Percentiles rank a stretch among this genome's conserved stretches.
Evolutionary conservation across 1,140 invertebrate species (phyloP).

Genomic region (Lordiphosa stackelbergi): DNA sequence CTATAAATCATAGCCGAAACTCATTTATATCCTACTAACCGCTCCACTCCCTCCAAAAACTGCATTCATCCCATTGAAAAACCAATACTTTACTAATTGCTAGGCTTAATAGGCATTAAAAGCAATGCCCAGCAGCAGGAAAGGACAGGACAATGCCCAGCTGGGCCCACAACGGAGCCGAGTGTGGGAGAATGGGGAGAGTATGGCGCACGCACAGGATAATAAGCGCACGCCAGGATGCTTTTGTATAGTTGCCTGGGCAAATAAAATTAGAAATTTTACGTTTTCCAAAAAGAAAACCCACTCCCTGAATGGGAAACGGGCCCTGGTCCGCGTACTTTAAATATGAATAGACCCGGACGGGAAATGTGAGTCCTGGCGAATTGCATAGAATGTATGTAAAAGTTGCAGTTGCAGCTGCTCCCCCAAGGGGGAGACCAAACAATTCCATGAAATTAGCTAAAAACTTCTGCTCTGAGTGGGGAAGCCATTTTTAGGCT

Average conservation of each 20-base stretch:
- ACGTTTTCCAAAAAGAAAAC: conserved; percentile 60
- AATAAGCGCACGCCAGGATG: conserved; percentile 71
- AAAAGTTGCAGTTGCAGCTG: conserved; percentile 70
- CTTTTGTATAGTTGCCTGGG: conserved; percentile 61
- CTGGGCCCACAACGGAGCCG: conserved; percentile 21
- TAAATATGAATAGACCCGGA: conserved; percentile 54
- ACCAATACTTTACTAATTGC: conserved; percentile 72
- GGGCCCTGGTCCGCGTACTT: conserved; percentile 27
- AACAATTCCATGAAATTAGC: conserved; percentile 70
- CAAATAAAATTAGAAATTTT: conserved; percentile 74
- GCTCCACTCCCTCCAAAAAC: conserved; percentile 10
- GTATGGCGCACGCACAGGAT: conserved; percentile 59
- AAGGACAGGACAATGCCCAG: conserved; percentile 58
- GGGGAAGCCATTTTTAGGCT: conserved; percentile 60
- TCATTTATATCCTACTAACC: conserved; percentile 8
- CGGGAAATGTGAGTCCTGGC: conserved; percentile 54
- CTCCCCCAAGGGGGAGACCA: conserved; percentile 22
- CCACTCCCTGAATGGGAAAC: conserved; percentile 45
- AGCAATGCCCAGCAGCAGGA: conserved; percentile 62
- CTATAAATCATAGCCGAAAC: conserved; percentile 54
- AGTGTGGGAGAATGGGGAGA: background rate
- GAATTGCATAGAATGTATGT: conserved; percentile 70
- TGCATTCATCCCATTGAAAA: conserved; percentile 54
- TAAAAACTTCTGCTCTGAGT: conserved; percentile 53
- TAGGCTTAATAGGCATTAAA: conserved; percentile 72